phyloP scores from a whole-genome alignment of 2,113 vertebrate genomes.

The Uria aalge region DNA sequence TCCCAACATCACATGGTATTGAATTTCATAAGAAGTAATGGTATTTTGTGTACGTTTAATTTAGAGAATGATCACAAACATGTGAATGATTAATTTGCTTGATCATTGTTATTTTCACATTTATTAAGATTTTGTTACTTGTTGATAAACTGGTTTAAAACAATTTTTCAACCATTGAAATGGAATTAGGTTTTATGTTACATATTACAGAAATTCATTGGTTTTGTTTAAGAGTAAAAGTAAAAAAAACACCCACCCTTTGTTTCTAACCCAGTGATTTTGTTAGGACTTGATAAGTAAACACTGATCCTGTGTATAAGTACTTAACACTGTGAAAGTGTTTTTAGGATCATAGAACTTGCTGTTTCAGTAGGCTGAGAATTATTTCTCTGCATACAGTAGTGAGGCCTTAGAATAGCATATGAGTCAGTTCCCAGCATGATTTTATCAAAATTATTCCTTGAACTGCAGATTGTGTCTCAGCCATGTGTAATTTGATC shows the following conservation, averaged over 20 bases:
- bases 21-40: background rate
- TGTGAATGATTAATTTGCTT: background rate
- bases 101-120: background rate
- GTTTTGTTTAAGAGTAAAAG: background rate
- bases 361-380: background rate
- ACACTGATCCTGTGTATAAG: background rate
- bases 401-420: background rate
- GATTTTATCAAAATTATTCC: background rate
- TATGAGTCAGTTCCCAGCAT: constrained; percentile 16
- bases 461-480: background rate
- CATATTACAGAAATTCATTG: background rate
- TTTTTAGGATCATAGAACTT: background rate
- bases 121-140: background rate
- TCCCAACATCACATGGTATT: background rate
- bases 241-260: background rate
- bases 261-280: background rate
- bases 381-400: background rate
- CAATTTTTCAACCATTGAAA: background rate
- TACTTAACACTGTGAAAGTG: background rate
- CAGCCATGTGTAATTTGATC: background rate
- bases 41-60: background rate
- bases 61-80: no score
- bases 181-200: background rate
- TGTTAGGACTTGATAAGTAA: background rate
- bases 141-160: background rate